These are phyloP conservation scores for Solenodon paradoxus DNA, from an alignment of 2,113 vertebrate genomes.

Conservation along the genomic window DNA sequence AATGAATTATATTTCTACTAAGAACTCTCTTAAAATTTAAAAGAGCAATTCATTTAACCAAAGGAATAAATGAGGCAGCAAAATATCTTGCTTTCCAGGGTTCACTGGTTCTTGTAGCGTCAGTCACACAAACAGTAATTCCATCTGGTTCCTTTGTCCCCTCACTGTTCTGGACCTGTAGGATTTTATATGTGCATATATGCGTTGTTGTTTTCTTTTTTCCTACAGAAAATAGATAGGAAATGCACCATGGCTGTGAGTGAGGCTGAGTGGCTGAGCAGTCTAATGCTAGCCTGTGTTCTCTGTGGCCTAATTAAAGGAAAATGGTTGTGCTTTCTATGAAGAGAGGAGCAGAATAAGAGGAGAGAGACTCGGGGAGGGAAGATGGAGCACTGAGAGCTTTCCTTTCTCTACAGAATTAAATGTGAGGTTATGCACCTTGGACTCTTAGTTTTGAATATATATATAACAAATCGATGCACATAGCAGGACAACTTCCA, in stretches of 20 bases:
- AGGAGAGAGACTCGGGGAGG: conserved; percentile 66
- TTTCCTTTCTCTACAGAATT: conserved; percentile 76
- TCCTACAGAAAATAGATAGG: conserved; percentile 64
- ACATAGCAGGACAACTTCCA: conserved; percentile 64
- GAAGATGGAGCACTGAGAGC: conserved; percentile 67
- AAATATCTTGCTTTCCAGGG: conserved; percentile 34
- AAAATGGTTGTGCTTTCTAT: conserved; percentile 80
- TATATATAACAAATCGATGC: conserved; percentile 71
- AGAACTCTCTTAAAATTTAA: conserved; percentile 49
- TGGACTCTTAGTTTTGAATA: conserved; percentile 70
- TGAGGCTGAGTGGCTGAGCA: conserved; percentile 71
- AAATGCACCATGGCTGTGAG: conserved; percentile 70
- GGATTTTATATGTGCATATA: neutral
- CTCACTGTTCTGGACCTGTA: fast-evolving
- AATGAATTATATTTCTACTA: conserved; percentile 53
- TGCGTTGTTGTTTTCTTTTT: conserved; percentile 39
- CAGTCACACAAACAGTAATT: conserved; percentile 60
- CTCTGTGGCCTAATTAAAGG: conserved; percentile 82
- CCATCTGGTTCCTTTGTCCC: conserved; percentile 69
- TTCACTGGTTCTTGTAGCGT: conserved; percentile 34
- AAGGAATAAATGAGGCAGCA: neutral
- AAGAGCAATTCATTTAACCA: conserved; percentile 51
- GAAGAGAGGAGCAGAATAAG: conserved; percentile 66
- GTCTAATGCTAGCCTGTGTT: conserved; percentile 75
- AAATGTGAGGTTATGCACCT: conserved; percentile 69